Base-by-base conservation (phyloP, 1,140 invertebrate genomes). In the Sitodiplosis mosellana region DNA sequence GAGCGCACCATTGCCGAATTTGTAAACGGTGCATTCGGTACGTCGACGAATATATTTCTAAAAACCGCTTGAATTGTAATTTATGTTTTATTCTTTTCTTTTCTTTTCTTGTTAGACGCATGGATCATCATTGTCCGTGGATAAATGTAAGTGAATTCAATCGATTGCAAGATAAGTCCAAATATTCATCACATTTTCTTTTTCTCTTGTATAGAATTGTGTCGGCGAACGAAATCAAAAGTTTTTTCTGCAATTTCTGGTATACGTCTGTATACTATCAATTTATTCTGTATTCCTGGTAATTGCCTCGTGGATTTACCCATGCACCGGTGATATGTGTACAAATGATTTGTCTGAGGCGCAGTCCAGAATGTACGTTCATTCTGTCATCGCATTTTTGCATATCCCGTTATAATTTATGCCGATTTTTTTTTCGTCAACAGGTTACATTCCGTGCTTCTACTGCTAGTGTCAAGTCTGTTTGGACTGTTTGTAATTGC, bases 161-260 rank as follows among this genome's bases (percentile, higher is more conserved):
- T 18, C 37, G n/a, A n/a, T n/a, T n/a, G n/a, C n/a, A 40, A 40
- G 5, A 18, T 40, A 40, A 40, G 6, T 6, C 27, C 27, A 27
- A 27, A 5, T 5, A 27, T 27, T 27, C 27, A 27, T 27, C 4
- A 27, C 27, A 10, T 27, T 27, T 5, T 27, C 27, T 27, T 27
- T 27, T 27, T 27, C 10, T 53, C 84, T 84, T 86, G 87, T 91
- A 34, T 92, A 93, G 60, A 93, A 93, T 65, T 93, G 89, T 67
- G 87, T 93, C 33, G 89, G 89, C 42, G 87, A 93, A 66, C 76
- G 80, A 56, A 93, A 93, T 71, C 88, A 93, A 68, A 92, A 90
- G 61, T 93, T 83, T 69, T 93, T 93, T 61, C 77, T 93, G 53
- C 88, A 92, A 62, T 93, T 93, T 69, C 69, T 93, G 45, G 74